Conservation (phyloP, 2,797 vertebrate species). For the Simalia tracyae region DNA sequence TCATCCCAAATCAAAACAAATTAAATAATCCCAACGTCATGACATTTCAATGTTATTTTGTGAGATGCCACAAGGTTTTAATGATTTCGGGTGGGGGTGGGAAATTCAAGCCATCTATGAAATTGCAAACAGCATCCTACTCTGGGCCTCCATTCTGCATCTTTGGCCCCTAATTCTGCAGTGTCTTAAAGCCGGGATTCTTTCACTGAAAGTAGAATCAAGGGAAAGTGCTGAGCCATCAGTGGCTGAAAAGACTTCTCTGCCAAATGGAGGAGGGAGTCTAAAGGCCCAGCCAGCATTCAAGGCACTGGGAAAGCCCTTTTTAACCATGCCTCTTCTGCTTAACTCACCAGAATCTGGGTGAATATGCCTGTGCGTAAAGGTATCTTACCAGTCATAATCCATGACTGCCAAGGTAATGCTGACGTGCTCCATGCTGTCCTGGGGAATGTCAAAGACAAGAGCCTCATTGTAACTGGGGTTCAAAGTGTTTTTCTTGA, state of each 20-base stretch:
- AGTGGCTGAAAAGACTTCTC: not conserved
- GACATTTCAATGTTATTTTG: not conserved
- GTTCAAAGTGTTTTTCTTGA: constrained; percentile 96
- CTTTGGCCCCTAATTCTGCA: not conserved
- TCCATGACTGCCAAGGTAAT: constrained; percentile 92
- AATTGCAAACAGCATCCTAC: not conserved
- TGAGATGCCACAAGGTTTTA: not conserved
- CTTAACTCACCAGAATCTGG: not conserved
- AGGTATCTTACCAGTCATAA: constrained; percentile 87
- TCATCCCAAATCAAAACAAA: not conserved
- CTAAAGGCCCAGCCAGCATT: too few relatives aligned
- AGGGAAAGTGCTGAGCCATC: not conserved
- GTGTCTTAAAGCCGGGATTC: not conserved
- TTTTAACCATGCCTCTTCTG: not conserved
- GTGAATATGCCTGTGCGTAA: not conserved
- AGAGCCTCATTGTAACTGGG: constrained; percentile 94
- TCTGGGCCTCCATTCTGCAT: not conserved
- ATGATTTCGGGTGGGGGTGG: not conserved
- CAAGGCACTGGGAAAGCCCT: not conserved
- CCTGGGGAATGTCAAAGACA: constrained; percentile 93
- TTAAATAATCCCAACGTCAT: not conserved
- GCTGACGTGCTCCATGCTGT: constrained; percentile 89
- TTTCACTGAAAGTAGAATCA: not conserved
- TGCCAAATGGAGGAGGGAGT: not conserved
- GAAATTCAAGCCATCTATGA: not conserved